Percentiles rank a stretch among this genome's conserved stretches.
phyloP scores from a whole-genome alignment of 2,797 vertebrate genomes.

The Limosa lapponica region DNA sequence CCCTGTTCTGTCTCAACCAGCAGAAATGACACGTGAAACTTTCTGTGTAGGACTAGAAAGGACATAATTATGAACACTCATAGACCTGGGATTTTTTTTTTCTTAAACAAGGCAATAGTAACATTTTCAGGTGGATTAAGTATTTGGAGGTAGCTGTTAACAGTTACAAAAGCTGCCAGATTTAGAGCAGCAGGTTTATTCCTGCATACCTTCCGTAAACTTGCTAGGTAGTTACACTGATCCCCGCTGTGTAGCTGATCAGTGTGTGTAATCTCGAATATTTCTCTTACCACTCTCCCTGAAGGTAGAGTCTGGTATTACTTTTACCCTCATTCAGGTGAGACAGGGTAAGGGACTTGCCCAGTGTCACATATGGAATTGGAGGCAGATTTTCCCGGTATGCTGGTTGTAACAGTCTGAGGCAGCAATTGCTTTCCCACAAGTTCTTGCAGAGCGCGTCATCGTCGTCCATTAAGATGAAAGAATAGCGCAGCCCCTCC shows the following conservation, averaged over 20 bases:
- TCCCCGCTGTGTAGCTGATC: background rate
- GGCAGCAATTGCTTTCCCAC: background rate
- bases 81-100: background rate
- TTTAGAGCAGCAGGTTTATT: background rate
- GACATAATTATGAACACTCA: background rate
- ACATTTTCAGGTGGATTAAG: background rate
- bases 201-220: background rate
- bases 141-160: background rate
- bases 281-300: background rate
- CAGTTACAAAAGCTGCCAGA: background rate
- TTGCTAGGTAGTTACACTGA: background rate
- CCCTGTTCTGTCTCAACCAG: background rate
- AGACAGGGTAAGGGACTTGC: background rate
- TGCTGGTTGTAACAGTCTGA: background rate
- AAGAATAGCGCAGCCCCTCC: background rate
- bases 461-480: background rate
- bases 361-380: background rate
- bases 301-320: background rate
- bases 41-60: background rate
- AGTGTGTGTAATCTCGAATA: background rate
- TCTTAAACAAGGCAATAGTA: background rate
- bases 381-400: background rate
- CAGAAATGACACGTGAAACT: background rate
- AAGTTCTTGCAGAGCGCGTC: background rate
- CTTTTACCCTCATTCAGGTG: background rate